phyloP scores from a whole-genome alignment of 2,888 invertebrate species.

The Nysson spinosus region DNA sequence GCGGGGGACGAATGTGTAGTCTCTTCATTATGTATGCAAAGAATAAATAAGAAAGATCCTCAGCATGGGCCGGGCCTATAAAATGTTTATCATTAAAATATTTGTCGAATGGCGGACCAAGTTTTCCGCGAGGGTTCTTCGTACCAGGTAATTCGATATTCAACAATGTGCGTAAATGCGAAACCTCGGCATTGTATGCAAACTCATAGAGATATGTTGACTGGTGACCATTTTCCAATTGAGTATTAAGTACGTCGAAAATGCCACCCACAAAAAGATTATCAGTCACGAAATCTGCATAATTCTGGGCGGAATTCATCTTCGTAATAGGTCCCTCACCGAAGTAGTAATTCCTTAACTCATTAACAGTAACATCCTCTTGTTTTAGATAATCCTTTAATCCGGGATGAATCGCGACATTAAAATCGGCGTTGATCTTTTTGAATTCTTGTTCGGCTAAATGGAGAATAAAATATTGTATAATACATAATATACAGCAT shows the following conservation, averaged over 20 bases:
- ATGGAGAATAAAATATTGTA: too few relatives aligned
- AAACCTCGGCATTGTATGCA: constrained; percentile 54
- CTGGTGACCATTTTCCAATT: constrained; percentile 26
- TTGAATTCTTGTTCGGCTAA: too few relatives aligned
- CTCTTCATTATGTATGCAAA: constrained; percentile 33
- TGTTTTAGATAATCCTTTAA: not conserved
- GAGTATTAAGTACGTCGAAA: constrained; percentile 53
- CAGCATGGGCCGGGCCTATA: constrained; percentile 60
- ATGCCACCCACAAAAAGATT: constrained; percentile 59
- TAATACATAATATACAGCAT: too few relatives aligned
- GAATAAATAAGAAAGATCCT: constrained; percentile 68
- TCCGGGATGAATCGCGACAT: constrained; percentile 12
- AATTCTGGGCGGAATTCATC: constrained; percentile 37
- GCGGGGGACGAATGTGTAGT: constrained; percentile 30
- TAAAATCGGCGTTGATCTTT: constrained; percentile 45
- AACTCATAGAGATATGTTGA: constrained; percentile 68
- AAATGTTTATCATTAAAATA: too few relatives aligned
- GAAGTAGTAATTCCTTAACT: constrained; percentile 62
- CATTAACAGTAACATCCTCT: constrained; percentile 34
- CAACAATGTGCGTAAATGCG: constrained; percentile 43
- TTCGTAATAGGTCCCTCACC: constrained; percentile 45
- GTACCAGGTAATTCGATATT: constrained; percentile 59
- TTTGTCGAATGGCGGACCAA: too few relatives aligned
- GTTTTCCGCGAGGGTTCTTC: too few relatives aligned
- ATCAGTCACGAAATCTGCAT: constrained; percentile 55